Evolutionary conservation across 2,113 vertebrate species (phyloP).

Genomic region (Pogonocichla stellata): DNA sequence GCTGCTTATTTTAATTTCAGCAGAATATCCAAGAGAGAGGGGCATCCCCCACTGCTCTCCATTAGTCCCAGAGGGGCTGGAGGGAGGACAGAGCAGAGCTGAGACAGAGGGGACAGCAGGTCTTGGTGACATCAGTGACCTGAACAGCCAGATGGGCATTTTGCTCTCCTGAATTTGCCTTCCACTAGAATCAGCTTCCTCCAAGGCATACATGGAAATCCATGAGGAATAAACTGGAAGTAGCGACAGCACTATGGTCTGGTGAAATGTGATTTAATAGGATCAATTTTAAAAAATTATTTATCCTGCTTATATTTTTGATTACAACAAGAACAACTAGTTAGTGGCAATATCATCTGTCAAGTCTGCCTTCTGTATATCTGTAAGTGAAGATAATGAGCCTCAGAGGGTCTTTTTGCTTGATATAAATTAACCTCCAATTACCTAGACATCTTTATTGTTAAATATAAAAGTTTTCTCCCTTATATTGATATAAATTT

Average conservation of each 20-base stretch:
- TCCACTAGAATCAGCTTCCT: neutral
- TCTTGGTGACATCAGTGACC: neutral
- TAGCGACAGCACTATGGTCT: neutral
- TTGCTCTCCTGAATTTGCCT: neutral
- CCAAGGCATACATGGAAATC: neutral
- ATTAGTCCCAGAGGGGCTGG: no score
- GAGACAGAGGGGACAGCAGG: neutral
- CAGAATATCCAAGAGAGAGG: neutral
- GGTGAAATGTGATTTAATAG: neutral
- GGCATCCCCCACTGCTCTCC: neutral
- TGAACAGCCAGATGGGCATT: fast-evolving
- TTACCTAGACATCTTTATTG: neutral
- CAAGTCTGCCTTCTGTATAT: neutral
- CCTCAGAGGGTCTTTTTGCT: neutral
- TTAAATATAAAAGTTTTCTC: neutral
- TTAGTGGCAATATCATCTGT: neutral
- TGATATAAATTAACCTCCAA: neutral
- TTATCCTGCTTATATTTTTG: neutral
- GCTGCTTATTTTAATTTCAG: neutral
- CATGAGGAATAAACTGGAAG: neutral
- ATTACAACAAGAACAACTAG: neutral
- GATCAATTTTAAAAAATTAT: neutral
- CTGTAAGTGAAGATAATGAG: neutral
- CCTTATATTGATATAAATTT: neutral
- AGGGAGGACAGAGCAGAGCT: neutral